A percentile compares a stretch with the other conserved stretches of the same genome.
These are phyloP conservation scores for Chloebia gouldiae DNA, from an alignment of 2,113 vertebrate genomes.

Conservation along the genomic window DNA sequence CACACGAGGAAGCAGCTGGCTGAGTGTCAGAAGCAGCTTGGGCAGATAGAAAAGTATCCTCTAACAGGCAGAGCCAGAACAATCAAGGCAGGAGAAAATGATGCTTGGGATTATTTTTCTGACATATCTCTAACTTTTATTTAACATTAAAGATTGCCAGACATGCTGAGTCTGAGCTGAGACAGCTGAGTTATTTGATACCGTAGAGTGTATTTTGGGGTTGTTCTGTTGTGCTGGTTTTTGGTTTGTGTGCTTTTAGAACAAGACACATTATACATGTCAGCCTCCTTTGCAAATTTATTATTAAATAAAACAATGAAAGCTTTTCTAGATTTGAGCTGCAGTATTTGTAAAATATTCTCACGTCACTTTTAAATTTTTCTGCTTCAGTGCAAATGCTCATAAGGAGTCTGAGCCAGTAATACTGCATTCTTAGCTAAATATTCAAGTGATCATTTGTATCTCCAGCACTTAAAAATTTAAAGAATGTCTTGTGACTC, in stretches of 20 bases:
- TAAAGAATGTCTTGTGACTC: not conserved
- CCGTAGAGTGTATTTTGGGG: not conserved
- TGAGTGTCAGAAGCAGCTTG: slow-evolving; percentile 91
- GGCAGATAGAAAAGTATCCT: slow-evolving; percentile 94
- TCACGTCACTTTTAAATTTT: not conserved
- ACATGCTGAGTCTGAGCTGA: not conserved
- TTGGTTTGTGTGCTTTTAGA: not conserved
- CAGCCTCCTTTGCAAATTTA: not conserved
- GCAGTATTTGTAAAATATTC: not conserved
- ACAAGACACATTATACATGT: not conserved
- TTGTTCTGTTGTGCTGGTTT: not conserved
- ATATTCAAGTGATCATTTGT: not conserved
- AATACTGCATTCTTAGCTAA: not conserved
- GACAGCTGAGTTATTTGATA: not conserved
- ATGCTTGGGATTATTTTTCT: not conserved
- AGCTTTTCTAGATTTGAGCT: not conserved
- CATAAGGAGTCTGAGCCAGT: not conserved
- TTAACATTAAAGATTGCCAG: not conserved
- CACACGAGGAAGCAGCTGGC: slow-evolving; percentile 93
- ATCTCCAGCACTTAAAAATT: not conserved
- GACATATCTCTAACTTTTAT: not conserved
- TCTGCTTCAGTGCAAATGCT: not conserved
- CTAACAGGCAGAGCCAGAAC: not conserved
- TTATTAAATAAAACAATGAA: not conserved
- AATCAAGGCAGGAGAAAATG: not conserved